These are phyloP conservation scores for Eriosoma lanigerum DNA, from an alignment of 1,140 invertebrate species.

Conservation along the genomic window DNA sequence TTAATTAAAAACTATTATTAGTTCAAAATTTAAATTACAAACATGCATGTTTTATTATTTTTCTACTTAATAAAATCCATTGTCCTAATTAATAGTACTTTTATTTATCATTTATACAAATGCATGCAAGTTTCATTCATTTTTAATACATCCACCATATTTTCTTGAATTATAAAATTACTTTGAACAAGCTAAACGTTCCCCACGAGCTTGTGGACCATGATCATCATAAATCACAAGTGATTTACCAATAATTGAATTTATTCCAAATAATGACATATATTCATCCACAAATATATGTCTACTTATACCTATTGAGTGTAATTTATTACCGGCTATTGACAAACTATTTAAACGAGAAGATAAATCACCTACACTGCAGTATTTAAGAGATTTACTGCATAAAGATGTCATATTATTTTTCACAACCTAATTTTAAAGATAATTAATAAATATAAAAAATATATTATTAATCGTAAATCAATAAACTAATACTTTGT, in stretches of 20 bases:
- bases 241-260: conserved; percentile 77
- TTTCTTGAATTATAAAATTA: conserved; percentile 59
- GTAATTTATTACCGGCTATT: conserved; percentile 71
- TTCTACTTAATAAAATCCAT: neutral
- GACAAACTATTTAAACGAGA: conserved; percentile 70
- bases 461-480: neutral
- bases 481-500: conserved; percentile 63
- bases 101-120: neutral
- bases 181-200: conserved; percentile 84
- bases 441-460: neutral
- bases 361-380: conserved; percentile 61
- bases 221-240: conserved; percentile 86
- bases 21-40: conserved; percentile 3
- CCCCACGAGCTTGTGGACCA: conserved; percentile 81
- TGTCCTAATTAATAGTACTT: neutral
- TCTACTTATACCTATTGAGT: conserved; percentile 68
- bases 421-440: conserved; percentile 46
- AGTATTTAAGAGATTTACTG: conserved; percentile 51
- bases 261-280: conserved; percentile 74
- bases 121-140: conserved; percentile 1
- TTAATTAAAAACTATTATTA: too few species aligned
- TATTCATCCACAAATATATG: conserved; percentile 76
- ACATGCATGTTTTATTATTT: neutral
- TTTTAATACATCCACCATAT: conserved; percentile 17
- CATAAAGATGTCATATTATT: conserved; percentile 43